phyloP scores from a whole-genome alignment of 2,888 invertebrate species.

The Myopa testacea region DNA sequence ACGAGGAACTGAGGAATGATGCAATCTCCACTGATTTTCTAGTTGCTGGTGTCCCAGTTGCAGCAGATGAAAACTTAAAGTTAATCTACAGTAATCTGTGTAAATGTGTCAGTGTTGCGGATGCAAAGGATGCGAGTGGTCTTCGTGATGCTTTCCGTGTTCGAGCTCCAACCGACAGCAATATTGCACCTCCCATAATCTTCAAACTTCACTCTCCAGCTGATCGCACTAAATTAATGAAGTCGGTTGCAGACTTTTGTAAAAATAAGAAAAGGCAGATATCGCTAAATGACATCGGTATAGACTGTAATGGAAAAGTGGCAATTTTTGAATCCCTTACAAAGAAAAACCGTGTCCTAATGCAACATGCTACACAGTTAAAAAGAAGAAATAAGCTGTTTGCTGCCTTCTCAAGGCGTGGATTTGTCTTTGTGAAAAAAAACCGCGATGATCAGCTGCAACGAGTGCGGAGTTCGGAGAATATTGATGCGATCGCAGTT shows the following conservation, averaged over 20 bases:
- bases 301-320: neutral
- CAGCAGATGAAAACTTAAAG: neutral
- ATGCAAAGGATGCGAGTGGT: neutral
- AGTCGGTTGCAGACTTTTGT: neutral
- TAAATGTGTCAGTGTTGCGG: neutral
- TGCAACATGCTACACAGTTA: neutral
- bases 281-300: neutral
- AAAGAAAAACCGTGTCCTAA: neutral
- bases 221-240: neutral
- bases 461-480: too few species aligned
- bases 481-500: too few species aligned
- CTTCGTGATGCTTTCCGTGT: too few species aligned
- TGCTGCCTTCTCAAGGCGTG: neutral
- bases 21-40: too few species aligned
- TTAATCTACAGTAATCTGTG: neutral
- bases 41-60: neutral
- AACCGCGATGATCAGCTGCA: too few species aligned
- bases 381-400: neutral
- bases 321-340: neutral
- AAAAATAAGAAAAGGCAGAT: neutral
- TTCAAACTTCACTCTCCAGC: too few species aligned
- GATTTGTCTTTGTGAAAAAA: neutral
- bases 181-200: too few species aligned
- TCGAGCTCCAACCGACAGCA: too few species aligned
- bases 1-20: too few species aligned